A percentile compares a stretch with the other conserved stretches of the same genome.
Evolutionary conservation across 2,888 invertebrate species (phyloP).

Genomic region (Unio delphinus): DNA sequence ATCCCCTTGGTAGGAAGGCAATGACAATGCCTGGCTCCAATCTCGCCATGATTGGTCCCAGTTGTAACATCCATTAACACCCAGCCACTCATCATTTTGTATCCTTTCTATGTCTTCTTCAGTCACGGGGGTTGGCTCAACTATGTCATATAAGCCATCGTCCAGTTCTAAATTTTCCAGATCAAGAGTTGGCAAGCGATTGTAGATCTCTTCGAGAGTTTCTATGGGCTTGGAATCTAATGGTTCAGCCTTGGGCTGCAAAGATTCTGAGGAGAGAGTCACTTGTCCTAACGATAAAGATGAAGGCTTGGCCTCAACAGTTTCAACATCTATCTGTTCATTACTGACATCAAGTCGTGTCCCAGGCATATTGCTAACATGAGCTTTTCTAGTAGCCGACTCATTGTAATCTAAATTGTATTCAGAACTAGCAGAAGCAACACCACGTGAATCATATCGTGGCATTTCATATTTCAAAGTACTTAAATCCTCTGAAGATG

Average conservation of each 20-base stretch:
- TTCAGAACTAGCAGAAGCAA: slow-evolving; percentile 35
- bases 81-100: slow-evolving; percentile 69
- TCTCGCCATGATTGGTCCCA: slow-evolving; percentile 80
- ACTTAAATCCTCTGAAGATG: slow-evolving; percentile 47
- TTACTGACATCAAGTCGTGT: no score
- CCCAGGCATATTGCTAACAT: no score
- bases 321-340: no score
- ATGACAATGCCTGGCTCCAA: slow-evolving; percentile 90
- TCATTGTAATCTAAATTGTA: slow-evolving; percentile 28
- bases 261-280: no score
- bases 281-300: no score
- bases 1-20: slow-evolving; percentile 83
- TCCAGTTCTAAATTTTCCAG: slow-evolving; percentile 73
- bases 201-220: slow-evolving; percentile 73
- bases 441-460: slow-evolving; percentile 75
- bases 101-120: slow-evolving; percentile 63
- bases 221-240: no score
- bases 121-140: slow-evolving; percentile 65
- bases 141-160: slow-evolving; percentile 74
- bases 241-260: no score
- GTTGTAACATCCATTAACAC: slow-evolving; percentile 75
- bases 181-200: slow-evolving; percentile 80
- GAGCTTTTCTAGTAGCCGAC: slow-evolving; percentile 9
- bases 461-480: slow-evolving; percentile 67
- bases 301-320: no score